phyloP scores from a whole-genome alignment of 2,888 invertebrate species.

The Drosophila greeni region DNA sequence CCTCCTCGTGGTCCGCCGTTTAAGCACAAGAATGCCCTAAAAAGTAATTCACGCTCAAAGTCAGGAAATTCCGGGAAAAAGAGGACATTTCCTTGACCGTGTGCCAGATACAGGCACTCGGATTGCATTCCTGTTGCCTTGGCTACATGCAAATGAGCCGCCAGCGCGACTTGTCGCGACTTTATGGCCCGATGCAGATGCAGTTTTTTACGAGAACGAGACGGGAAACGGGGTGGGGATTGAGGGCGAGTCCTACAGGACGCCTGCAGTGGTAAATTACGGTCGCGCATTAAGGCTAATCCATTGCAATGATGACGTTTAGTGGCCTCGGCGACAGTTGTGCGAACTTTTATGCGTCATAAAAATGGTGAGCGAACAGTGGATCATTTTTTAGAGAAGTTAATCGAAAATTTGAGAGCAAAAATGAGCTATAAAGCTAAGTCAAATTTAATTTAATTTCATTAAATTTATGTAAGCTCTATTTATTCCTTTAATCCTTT shows the following conservation, averaged over 20 bases:
- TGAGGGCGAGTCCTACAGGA: constrained; percentile 6
- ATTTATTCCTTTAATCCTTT: neutral
- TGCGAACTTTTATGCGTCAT: constrained; percentile 63
- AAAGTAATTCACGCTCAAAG: constrained; percentile 33
- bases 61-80: neutral
- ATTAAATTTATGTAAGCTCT: neutral
- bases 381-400: neutral
- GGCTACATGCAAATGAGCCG: constrained; percentile 60
- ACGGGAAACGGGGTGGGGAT: constrained; percentile 1
- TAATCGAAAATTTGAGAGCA: neutral
- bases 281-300: constrained; percentile 61
- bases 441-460: neutral
- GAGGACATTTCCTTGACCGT: constrained; percentile 40
- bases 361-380: constrained; percentile 41
- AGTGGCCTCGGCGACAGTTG: constrained; percentile 62
- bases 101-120: constrained; percentile 25
- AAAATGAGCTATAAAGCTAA: neutral
- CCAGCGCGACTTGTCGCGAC: constrained; percentile 37
- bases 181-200: constrained; percentile 59
- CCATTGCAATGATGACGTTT: constrained; percentile 66
- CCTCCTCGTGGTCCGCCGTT: constrained; percentile 27
- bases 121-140: constrained; percentile 16
- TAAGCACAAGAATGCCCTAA: constrained; percentile 29
- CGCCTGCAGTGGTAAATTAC: constrained; percentile 39
- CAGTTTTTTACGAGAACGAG: constrained; percentile 47